Conservation (phyloP, 2,113 vertebrate species). For the Balaenoptera acutorostrata region DNA sequence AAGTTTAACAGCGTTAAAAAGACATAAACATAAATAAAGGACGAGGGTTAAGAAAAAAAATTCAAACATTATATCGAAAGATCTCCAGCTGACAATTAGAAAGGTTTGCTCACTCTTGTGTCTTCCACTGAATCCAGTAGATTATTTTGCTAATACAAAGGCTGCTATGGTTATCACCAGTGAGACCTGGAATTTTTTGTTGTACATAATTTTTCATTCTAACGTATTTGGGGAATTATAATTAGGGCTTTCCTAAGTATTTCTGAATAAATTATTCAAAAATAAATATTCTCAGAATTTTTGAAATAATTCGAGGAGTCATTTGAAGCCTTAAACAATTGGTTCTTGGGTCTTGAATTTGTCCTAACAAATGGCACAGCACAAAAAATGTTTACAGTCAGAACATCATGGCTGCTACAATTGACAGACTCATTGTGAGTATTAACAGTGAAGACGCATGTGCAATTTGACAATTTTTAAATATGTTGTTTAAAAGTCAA, state of each 20-base stretch:
- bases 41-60: background rate
- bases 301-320: background rate
- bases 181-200: background rate
- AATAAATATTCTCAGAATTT: background rate
- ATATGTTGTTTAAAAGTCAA: background rate
- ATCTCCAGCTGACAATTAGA: background rate
- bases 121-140: background rate
- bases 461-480: background rate
- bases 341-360: background rate
- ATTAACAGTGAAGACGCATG: background rate
- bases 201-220: background rate
- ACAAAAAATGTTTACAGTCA: background rate
- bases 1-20: no score
- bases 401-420: background rate
- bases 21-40: background rate
- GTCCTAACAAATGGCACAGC: background rate
- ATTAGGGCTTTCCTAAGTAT: background rate
- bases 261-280: background rate
- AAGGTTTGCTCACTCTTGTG: background rate
- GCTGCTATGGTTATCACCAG: fast-evolving
- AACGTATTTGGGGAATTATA: background rate
- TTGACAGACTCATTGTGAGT: background rate
- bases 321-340: background rate
- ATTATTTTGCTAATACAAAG: background rate
- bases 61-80: background rate